These are phyloP conservation scores for Scomber japonicus DNA, from an alignment of 2,113 vertebrate species.

Conservation along the genomic window DNA sequence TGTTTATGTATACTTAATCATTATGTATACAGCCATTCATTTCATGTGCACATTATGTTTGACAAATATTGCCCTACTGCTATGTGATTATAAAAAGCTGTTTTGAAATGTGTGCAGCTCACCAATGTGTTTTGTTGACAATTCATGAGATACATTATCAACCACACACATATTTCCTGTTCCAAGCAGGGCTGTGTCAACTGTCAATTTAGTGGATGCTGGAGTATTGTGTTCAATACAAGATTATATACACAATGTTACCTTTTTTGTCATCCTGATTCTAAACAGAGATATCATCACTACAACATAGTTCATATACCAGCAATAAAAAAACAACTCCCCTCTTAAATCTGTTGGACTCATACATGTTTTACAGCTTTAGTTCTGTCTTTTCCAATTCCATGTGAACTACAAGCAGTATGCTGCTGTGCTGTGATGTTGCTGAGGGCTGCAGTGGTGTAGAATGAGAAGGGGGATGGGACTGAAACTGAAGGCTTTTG, in stretches of 20 bases:
- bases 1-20: slow-evolving; percentile 5
- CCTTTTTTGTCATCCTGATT: neutral
- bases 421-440: slow-evolving; percentile 21
- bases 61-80: slow-evolving; percentile 1
- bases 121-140: slow-evolving; percentile 18
- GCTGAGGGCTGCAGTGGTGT: slow-evolving; percentile 12
- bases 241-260: slow-evolving; percentile 4
- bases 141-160: slow-evolving; percentile 57
- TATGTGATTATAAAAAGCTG: slow-evolving; percentile 1
- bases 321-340: neutral
- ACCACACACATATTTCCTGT: slow-evolving; percentile 52
- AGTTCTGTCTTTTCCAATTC: slow-evolving; percentile 23
- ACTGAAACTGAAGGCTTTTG: slow-evolving; percentile 19
- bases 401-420: slow-evolving; percentile 12
- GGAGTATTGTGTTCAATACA: slow-evolving; percentile 5
- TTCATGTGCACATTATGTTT: slow-evolving; percentile 10
- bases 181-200: slow-evolving; percentile 19
- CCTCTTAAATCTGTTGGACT: slow-evolving; percentile 6
- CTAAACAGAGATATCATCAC: neutral
- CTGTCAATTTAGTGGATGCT: slow-evolving; percentile 24
- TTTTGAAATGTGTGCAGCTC: neutral
- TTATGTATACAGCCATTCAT: slow-evolving; percentile 2
- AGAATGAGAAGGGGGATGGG: slow-evolving; percentile 45
- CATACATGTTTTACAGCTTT: slow-evolving; percentile 39
- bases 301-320: neutral